Base-by-base conservation (phyloP, 1,140 invertebrate genomes). In the Medauroidea extradentata region DNA sequence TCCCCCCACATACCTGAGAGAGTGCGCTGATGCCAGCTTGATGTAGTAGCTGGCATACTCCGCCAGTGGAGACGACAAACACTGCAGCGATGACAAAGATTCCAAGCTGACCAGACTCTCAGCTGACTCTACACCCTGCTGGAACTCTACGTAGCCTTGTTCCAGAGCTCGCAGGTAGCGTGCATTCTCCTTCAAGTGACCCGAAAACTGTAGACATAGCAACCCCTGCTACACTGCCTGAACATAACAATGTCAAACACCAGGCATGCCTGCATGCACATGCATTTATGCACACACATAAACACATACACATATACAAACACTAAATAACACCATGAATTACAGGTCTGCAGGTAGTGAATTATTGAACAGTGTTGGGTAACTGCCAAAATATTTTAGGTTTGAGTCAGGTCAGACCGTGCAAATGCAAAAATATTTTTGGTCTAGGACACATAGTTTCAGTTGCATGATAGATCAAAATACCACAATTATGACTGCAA, bases 91-190 rank as follows among this genome's bases (percentile, higher is more conserved):
- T 50, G 43, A 63, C 41, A 49, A 50, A 34, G n/a, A 56, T 60
- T 58, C 60, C 29, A 60, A 34, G 13, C 25, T 38, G 7, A 53
- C 16, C 7, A 21, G 54, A 11, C 29, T 43, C 18, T 52, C 57
- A 21, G n/a, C 25, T 19, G 2, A 24, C 43, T 58, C 60, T 27
- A 62, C 21, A 13, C 60, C 53, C 14, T 27, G 21, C 43, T 62
- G 63, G 46, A 61, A 56, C n/a, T 58, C 60, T n/a, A 23, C 4
- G 53, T 62, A 59, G 27, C 60, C 60, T 39, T 55, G 62, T 19
- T 64, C 57, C 42, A 62, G 29, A 21, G 57, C 57, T 13, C 52
- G 49, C 24, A 62, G 42, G 55, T 60, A 56, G 19, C 57, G 24
- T 9, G 57, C 56, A 60, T 60, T 59, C 27, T 62, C 61, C 51